Conservation (phyloP, 2,888 invertebrate genomes). For the Drosophila pegasa region DNA sequence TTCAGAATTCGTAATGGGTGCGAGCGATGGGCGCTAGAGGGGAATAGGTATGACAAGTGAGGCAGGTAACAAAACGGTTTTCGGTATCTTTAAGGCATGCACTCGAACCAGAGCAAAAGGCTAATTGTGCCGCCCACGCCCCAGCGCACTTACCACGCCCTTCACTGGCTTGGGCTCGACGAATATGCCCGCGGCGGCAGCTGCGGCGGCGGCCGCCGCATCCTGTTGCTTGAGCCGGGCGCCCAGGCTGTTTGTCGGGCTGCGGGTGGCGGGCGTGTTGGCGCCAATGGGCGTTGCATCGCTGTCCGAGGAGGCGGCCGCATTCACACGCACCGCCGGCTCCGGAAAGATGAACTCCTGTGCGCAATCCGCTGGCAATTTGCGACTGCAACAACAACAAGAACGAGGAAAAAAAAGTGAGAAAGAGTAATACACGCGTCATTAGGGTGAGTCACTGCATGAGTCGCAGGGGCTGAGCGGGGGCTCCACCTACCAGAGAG, state of each 20-base stretch:
- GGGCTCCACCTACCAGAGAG: constrained; percentile 70
- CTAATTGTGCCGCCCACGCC: background rate
- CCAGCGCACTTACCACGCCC: constrained; percentile 77
- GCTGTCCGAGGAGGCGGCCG: constrained; percentile 81
- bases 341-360: constrained; percentile 84
- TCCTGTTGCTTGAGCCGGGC: constrained; percentile 76
- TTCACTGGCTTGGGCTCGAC: constrained; percentile 83
- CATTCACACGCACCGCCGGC: constrained; percentile 82
- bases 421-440: constrained; percentile 33
- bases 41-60: constrained; percentile 21
- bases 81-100: constrained; percentile 29
- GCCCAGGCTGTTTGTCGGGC: constrained; percentile 82
- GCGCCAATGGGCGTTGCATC: constrained; percentile 84
- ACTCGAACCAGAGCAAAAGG: constrained; percentile 33
- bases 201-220: constrained; percentile 36
- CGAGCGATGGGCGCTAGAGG: background rate
- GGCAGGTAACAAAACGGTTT: constrained; percentile 14
- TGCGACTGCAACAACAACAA: constrained; percentile 67
- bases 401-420: background rate
- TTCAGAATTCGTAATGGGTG: constrained; percentile 27
- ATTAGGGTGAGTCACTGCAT: constrained; percentile 47
- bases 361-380: constrained; percentile 71
- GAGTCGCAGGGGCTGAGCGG: background rate
- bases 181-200: constrained; percentile 60
- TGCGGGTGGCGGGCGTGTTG: constrained; percentile 83